Evolutionary conservation across 1,140 invertebrate species (phyloP), one percentile per base, ranked within the genome.

Genomic region (Elymnias hypermnestra): DNA sequence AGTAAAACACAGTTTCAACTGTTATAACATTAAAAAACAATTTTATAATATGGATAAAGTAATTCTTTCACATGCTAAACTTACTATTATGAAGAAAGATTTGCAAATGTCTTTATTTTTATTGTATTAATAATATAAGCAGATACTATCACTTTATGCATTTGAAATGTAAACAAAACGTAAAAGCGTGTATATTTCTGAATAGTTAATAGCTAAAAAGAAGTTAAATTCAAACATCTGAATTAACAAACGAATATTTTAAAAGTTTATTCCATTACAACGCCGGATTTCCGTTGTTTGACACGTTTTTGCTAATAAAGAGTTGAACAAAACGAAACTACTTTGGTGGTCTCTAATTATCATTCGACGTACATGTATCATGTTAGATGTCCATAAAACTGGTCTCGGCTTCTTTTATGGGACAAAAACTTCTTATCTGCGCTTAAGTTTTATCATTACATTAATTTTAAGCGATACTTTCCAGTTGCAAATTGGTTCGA

Each of bases 291-390:
- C 47, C 37, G 37, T 23, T 15, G 15, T 10, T 56, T 51, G 23
- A 45, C 47, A 56, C 31, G 31, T 53, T 41, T 44, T 41, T 35
- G 36, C 38, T 41, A 46, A 53, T 53, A 14, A 42, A 36, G 23
- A 29, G n/a, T 46, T 37, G 44, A 53, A 57, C 42, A 19, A 17
- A 53, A 55, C 29, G 29, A 39, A 40, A 44, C 54, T 6, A 40
- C 54, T 38, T 41, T 19, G 51, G 50, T 57, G 55, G 51, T 58
- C 50, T 49, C 33, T 54, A 59, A 59, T 59, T 53, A 59, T 48
- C 48, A 63, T 59, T 43, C 53, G 22, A 55, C 28, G 38, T 44
- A 45, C 40, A 53, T 35, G 44, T 49, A 36, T 41, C 41, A 33
- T 39, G 18, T 44, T 50, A 9, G 38, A 31, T n/a, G 29, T 35